Evolutionary conservation across 2,113 vertebrate genomes (phyloP), one percentile per base, ranked within the genome.

Genomic region (Puma concolor): DNA sequence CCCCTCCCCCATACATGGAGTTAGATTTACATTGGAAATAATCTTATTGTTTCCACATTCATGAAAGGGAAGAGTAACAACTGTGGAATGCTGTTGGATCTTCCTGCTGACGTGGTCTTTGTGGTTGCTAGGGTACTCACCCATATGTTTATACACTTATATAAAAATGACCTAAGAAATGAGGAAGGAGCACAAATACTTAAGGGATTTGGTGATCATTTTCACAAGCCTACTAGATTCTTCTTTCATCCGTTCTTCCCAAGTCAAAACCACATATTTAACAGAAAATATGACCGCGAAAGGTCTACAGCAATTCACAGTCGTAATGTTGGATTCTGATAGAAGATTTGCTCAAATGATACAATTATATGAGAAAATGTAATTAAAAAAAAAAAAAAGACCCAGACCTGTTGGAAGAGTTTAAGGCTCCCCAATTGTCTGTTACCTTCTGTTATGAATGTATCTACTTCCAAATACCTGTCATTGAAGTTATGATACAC

Each of bases 61-160:
- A 11, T 33, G 48, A 74, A 91, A 63, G 85, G 44, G 17, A 44
- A 8, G 81, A 67, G n/a, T 91, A 8, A 81, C 2, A 74, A 41
- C 54, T 50, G 13, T 50, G 94, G 97, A 91, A 88, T 84, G 97
- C 71, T 71, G 36, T 41, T 14, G 74, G 48, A 67, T 60, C 64
- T 84, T 44, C 89, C 44, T 0, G 0, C 50, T 50, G 86, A 77
- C 31, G 1, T 0, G 5, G 12, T 17, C 66, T 44, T 25, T 16
- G 36, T 15, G 48, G 97, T 88, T 85, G 50, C 94, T 33, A 44
- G 50, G 91, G 74, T 15, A 17, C 19, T 74, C 11, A 7, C 44
- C 89, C 79, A 21, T 92, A 33, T 96, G 95, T 93, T 95, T 94
- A 90, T 21, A 25, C 4, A 44, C 31, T 60, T 93, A 79, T 10